These are phyloP conservation scores for Tiliacea aurago DNA, from an alignment of 2,888 invertebrate species.

Conservation along the genomic window DNA sequence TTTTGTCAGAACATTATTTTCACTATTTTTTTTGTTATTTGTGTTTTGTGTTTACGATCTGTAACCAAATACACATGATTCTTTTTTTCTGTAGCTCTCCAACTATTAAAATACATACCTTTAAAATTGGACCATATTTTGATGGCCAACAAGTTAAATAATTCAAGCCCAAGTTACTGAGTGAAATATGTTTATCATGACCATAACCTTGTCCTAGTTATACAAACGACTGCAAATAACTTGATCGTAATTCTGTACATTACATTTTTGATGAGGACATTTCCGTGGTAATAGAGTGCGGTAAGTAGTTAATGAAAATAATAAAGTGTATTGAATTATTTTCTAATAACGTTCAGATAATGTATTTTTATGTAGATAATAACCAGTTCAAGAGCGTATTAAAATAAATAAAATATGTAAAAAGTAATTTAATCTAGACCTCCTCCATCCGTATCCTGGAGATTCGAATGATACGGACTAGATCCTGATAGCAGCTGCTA, in stretches of 20 bases:
- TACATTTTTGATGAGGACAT: background rate
- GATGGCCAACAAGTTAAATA: conserved; percentile 35
- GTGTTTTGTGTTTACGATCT: no score
- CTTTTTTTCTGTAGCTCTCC: no score
- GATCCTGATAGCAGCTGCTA: no score
- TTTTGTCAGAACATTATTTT: no score
- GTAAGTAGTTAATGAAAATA: no score
- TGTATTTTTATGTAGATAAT: background rate
- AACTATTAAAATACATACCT: conserved; percentile 7
- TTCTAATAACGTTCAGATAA: background rate
- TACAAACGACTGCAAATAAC: background rate
- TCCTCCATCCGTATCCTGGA: no score
- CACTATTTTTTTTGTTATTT: no score
- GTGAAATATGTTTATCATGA: conserved; percentile 23
- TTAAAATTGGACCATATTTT: background rate
- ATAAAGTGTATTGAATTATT: background rate
- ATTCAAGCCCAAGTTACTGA: conserved; percentile 15
- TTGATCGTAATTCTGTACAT: conserved; percentile 1
- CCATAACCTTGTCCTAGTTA: conserved; percentile 47
- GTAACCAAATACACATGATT: no score
- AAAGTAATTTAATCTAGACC: no score
- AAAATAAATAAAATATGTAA: no score
- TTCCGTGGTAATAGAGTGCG: background rate
- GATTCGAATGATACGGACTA: no score
- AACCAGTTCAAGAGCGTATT: no score